A percentile compares a stretch with the other conserved stretches of the same genome.
Conservation (phyloP, 1,140 invertebrate species). For the Oreohelix idahoensis region DNA sequence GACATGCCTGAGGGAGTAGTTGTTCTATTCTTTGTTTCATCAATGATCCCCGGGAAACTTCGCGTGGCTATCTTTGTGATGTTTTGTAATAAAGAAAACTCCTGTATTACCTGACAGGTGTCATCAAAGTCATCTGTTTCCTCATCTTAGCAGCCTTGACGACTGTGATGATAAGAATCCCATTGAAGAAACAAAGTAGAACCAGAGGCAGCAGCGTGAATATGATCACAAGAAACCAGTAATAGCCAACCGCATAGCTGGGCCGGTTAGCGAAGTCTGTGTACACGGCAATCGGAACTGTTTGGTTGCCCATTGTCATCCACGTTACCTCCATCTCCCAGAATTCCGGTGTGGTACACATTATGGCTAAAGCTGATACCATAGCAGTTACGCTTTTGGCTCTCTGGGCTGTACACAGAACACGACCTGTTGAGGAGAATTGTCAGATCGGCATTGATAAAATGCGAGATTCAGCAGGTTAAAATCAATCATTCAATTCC, state of each 20-base stretch:
- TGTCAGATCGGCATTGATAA: too few relatives aligned
- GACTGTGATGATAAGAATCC: slow-evolving; percentile 80
- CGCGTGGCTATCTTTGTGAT: too few relatives aligned
- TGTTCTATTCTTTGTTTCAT: too few relatives aligned
- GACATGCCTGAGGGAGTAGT: too few relatives aligned
- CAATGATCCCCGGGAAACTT: too few relatives aligned
- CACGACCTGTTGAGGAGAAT: slow-evolving; percentile 1
- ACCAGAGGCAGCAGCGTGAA: slow-evolving; percentile 81
- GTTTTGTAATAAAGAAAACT: too few relatives aligned
- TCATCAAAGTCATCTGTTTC: slow-evolving; percentile 74
- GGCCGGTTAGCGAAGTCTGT: slow-evolving; percentile 72
- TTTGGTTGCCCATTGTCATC: slow-evolving; percentile 15
- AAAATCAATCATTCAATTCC: too few relatives aligned
- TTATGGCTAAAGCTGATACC: slow-evolving; percentile 45
- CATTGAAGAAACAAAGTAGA: slow-evolving; percentile 82
- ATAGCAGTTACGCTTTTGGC: slow-evolving; percentile 48
- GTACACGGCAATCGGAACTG: slow-evolving; percentile 16
- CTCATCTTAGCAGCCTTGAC: slow-evolving; percentile 76
- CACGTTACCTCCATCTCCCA: slow-evolving; percentile 50
- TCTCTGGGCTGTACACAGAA: slow-evolving; percentile 78
- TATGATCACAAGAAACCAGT: slow-evolving; percentile 79
- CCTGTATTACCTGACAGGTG: slow-evolving; percentile 45
- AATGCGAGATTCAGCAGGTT: too few relatives aligned
- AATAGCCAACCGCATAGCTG: slow-evolving; percentile 79
- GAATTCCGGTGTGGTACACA: slow-evolving; percentile 54